A percentile compares a stretch with the other conserved stretches of the same genome.
Conservation (phyloP, 1,140 invertebrate genomes). For the Drosophila neocordata region DNA sequence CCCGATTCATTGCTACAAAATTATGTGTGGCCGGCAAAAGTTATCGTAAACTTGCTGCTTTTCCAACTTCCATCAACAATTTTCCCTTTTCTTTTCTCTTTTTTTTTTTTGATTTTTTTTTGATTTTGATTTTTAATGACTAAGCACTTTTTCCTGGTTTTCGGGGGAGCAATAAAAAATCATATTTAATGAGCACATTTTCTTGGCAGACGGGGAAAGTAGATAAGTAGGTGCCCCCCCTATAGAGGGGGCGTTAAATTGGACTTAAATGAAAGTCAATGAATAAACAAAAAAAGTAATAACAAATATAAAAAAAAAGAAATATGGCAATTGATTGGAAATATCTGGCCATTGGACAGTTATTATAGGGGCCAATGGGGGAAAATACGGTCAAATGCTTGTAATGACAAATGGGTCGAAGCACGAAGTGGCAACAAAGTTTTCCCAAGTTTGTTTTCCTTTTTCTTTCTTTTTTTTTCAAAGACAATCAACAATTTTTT, state of each 20-base stretch:
- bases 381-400: not conserved
- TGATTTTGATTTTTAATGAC: slow-evolving; percentile 45
- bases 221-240: too few relatives aligned
- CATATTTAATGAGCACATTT: slow-evolving; percentile 48
- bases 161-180: slow-evolving; percentile 47
- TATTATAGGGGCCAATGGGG: not conserved
- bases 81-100: not conserved
- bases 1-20: slow-evolving; percentile 66
- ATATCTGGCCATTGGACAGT: not conserved
- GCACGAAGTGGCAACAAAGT: not conserved
- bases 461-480: not conserved
- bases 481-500: not conserved
- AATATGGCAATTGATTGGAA: not conserved
- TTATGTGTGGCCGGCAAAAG: slow-evolving; percentile 57
- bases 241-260: slow-evolving; percentile 19
- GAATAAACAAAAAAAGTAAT: slow-evolving; percentile 38
- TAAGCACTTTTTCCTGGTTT: slow-evolving; percentile 43
- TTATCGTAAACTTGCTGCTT: slow-evolving; percentile 18
- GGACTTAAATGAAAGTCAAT: slow-evolving; percentile 53
- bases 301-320: slow-evolving; percentile 2
- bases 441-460: not conserved
- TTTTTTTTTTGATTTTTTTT: not conserved
- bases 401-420: not conserved
- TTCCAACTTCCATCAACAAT: not conserved
- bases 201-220: slow-evolving; percentile 2